Percentiles rank a stretch among this genome's conserved stretches.
Evolutionary conservation across 2,888 invertebrate genomes (phyloP).

Genomic region (Aphodius granarius): DNA sequence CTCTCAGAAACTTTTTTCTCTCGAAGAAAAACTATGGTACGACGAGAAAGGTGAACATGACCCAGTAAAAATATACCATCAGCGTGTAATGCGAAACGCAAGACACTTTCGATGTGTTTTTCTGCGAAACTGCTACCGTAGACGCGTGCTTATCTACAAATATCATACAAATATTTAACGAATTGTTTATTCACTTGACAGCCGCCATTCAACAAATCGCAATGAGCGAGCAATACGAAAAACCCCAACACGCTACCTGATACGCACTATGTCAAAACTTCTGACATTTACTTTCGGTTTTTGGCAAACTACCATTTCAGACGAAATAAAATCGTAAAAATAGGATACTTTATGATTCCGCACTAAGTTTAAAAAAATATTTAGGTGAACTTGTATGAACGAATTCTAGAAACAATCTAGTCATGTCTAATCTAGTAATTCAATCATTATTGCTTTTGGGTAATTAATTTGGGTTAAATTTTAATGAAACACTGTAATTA

Average conservation of each 20-base stretch:
- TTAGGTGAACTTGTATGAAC: too few relatives aligned
- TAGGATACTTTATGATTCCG: neutral
- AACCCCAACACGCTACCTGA: neutral
- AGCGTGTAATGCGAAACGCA: neutral
- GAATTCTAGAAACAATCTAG: too few relatives aligned
- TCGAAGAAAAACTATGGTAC: neutral
- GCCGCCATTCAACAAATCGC: conserved; percentile 18
- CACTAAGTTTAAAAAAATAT: neutral
- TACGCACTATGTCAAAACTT: neutral
- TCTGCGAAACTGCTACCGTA: neutral
- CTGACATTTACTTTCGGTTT: neutral
- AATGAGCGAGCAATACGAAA: conserved; percentile 7
- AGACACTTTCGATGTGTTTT: neutral
- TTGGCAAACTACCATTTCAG: neutral
- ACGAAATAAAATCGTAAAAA: neutral
- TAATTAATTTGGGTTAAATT: too few relatives aligned
- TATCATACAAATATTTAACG: neutral
- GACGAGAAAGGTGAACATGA: neutral
- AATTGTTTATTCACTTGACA: conserved; percentile 18
- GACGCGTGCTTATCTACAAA: neutral
- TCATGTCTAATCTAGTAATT: too few relatives aligned
- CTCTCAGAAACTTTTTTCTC: neutral
- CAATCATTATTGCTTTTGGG: too few relatives aligned
- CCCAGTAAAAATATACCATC: neutral
- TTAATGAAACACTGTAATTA: too few relatives aligned